phyloP scores from a whole-genome alignment of 2,888 invertebrate species.

The Volucella zonaria region DNA sequence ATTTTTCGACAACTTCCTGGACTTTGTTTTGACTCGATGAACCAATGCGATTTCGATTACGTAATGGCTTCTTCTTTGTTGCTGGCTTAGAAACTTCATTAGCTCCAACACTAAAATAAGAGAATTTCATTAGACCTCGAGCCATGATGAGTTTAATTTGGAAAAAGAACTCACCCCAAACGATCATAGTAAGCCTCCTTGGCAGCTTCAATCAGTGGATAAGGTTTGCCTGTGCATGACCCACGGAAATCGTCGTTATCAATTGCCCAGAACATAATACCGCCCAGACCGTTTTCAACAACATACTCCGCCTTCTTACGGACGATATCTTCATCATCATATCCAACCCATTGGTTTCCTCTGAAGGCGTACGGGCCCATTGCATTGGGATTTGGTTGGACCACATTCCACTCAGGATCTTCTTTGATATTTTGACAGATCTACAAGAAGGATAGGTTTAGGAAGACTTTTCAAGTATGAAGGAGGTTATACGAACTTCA shows the following conservation, averaged over 20 bases:
- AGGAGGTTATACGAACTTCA: conserved; percentile 85
- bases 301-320: conserved; percentile 93
- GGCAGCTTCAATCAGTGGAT: conserved; percentile 95
- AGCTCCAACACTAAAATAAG: conserved; percentile 77
- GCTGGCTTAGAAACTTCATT: conserved; percentile 81
- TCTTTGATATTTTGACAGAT: conserved; percentile 92
- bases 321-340: conserved; percentile 93
- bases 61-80: conserved; percentile 78
- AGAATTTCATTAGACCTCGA: not conserved
- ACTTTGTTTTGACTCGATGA: conserved; percentile 77
- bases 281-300: conserved; percentile 91
- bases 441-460: conserved; percentile 81
- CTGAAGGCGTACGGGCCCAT: conserved; percentile 95
- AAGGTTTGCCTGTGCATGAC: conserved; percentile 92
- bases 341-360: conserved; percentile 96
- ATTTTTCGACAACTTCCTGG: conserved; percentile 75
- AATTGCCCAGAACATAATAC: conserved; percentile 87
- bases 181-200: conserved; percentile 90
- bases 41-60: conserved; percentile 79
- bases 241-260: conserved; percentile 97
- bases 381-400: conserved; percentile 90
- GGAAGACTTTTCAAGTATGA: not conserved
- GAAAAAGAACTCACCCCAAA: conserved; percentile 84
- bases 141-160: conserved; percentile 21
- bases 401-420: conserved; percentile 90